Base-by-base conservation (phyloP, 2,888 invertebrate genomes). In the Allygus modestus region DNA sequence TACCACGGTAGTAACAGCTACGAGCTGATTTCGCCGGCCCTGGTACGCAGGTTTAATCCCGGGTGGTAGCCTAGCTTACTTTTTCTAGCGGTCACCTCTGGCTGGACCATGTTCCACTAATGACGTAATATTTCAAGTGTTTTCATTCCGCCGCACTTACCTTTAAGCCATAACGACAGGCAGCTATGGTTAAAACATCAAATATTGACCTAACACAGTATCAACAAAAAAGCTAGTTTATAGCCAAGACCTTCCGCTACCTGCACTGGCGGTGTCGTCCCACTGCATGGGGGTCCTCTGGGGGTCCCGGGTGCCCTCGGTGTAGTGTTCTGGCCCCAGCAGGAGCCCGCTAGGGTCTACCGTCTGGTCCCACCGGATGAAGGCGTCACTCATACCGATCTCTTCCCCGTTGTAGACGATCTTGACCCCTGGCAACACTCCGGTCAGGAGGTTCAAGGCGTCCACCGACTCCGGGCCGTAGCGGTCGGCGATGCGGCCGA, bases 371-470 rank as follows among this genome's bases (percentile, higher is more conserved):
- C 91, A 92, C 73, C 90, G 89, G 12, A 93, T 92, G 58, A 91
- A 90, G 69, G 91, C 91, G 88, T 95, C 93, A 86, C 91, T 89
- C 94, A 95, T 94, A 0, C 94, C 96, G 73, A 97, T 92, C 91
- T 96, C 96, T 88, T 97, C 96, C 4, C 96, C 97, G 91, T 98
- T 96, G 89, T 98, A 98, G 0, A 96, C 95, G 11, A 97, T 94
- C 26, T 95, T 94, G 4, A 97, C 93, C 61, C 98, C 98, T 0
- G 97, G 97, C 82, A 98, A 91, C 23, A 97, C 92, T 89, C 97
- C 91, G 23, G 94, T 91, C 83, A 98, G 89, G 95, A 97, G 96
- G 89, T 97, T 96, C 89, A 97, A 92, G n/a, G 94, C 95, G 90
- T 97, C 97, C 0, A 94, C 93, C 87, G 95, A 91, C 83, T 93